Evolutionary conservation across 2,797 vertebrate species (phyloP).

Genomic region (Lagocephalus sceleratus): DNA sequence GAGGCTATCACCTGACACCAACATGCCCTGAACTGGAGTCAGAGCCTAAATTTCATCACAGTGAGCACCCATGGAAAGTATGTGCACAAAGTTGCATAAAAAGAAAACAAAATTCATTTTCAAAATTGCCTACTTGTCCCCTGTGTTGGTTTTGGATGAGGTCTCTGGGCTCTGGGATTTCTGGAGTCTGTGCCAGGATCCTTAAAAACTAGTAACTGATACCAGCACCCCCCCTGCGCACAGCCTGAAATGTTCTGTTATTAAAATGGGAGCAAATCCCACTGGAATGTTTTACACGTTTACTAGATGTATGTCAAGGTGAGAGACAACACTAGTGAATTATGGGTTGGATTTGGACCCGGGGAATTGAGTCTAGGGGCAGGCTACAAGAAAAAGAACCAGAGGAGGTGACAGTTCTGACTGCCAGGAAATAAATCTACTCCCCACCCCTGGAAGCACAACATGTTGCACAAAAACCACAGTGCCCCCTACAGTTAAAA

Average conservation of each 20-base stretch:
- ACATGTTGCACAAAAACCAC: slow-evolving; percentile 64
- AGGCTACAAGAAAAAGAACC: slow-evolving; percentile 39
- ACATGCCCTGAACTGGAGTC: slow-evolving; percentile 57
- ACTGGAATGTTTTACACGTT: slow-evolving; percentile 78
- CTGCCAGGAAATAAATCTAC: slow-evolving; percentile 60
- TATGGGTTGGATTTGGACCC: slow-evolving; percentile 71
- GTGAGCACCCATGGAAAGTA: slow-evolving; percentile 70
- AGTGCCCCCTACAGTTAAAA: slow-evolving; percentile 74
- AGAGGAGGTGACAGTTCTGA: slow-evolving; percentile 58
- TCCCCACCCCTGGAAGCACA: slow-evolving; percentile 12
- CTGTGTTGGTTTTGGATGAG: slow-evolving; percentile 79
- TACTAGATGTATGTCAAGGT: slow-evolving; percentile 80
- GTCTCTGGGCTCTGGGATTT: slow-evolving; percentile 56
- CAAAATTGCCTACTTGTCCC: slow-evolving; percentile 70
- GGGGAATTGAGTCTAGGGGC: slow-evolving; percentile 53
- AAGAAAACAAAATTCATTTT: slow-evolving; percentile 69
- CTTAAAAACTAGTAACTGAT: slow-evolving; percentile 79
- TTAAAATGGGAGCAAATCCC: slow-evolving; percentile 79
- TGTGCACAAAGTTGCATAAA: slow-evolving; percentile 65
- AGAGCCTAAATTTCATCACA: slow-evolving; percentile 66
- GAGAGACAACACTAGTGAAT: slow-evolving; percentile 79
- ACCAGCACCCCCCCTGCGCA: slow-evolving; percentile 33
- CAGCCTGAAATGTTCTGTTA: slow-evolving; percentile 71
- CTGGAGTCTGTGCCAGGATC: slow-evolving; percentile 70
- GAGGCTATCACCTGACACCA: slow-evolving; percentile 75